Conservation (phyloP, 2,113 vertebrate species). For the Alexandromys fortis region DNA sequence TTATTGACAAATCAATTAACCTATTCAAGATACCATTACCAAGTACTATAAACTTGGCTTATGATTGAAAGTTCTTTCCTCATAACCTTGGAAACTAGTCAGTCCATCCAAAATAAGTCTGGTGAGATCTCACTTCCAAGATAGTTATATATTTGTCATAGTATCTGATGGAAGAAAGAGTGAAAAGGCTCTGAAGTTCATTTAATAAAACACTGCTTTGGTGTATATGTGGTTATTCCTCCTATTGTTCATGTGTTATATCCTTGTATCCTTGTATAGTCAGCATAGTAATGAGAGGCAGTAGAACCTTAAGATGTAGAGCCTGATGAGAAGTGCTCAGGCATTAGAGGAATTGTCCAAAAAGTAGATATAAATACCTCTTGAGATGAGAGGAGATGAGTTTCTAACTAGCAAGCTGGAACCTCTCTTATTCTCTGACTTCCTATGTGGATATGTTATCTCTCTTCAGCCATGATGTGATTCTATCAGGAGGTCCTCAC, state of each 20-base stretch:
- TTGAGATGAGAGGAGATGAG: neutral
- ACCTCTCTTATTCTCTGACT: neutral
- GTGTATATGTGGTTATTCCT: no score
- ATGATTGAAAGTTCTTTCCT: neutral
- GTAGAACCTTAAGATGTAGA: no score
- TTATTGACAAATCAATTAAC: neutral
- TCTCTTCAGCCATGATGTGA: neutral
- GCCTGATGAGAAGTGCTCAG: neutral
- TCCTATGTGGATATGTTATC: neutral
- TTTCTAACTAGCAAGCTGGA: neutral
- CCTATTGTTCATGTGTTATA: neutral
- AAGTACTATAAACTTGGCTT: neutral
- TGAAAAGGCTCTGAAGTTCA: no score
- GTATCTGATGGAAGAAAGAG: neutral
- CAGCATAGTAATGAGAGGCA: no score
- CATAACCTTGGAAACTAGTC: neutral
- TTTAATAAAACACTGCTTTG: neutral
- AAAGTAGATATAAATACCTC: neutral
- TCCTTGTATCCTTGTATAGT: neutral
- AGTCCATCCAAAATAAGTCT: neutral
- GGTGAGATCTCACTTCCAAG: neutral
- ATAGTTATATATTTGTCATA: neutral
- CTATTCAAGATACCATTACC: neutral
- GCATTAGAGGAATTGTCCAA: no score
- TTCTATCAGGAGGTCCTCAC: neutral